Evolutionary conservation across 2,888 invertebrate species (phyloP), one percentile per base, ranked within the genome.

Genomic region (Petrolisthes cinctipes): DNA sequence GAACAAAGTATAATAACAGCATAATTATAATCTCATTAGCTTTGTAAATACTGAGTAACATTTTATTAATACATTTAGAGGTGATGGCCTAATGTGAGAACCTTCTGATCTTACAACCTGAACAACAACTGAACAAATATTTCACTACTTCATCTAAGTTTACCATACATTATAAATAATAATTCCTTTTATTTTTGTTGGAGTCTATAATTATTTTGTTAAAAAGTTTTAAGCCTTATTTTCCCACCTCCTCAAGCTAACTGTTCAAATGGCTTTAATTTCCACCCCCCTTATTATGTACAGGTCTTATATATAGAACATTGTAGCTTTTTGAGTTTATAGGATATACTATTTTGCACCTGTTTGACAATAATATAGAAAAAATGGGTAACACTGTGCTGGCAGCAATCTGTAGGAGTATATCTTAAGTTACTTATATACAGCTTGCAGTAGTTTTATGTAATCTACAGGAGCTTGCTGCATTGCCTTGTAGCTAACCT

Each of bases 201-300:
- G 71, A 81, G 61, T 53, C 81, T 81, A 51, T 85, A 71, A 54
- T 85, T 73, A 71, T 87, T 78, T 83, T 87, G 71, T 87, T 61
- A 79, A 56, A 85, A 57, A 68, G 71, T 83, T 87, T 80, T 81
- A 86, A 87, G 78, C 79, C 79, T 79, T 80, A 79, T 75, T 80
- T 57, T 68, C 71, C 73, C 71, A 81, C 81, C 66, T 61, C 17
- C 66, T 14, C 78, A 73, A 81, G 66, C 23, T 68, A 85, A 53
- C 66, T 71, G 83, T 87, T 37, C 61, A 83, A 83, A 87, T 83
- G 87, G 87, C 87, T 87, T 87, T 83, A 87, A 87, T 87, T 83
- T 83, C 73, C 83, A 83, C 71, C 83, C 79, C 73, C 73, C 66
- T 86, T 61, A 61, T 61, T 82, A 66, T 82, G 61, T 61, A 82